Percentiles rank a stretch among this genome's conserved stretches.
Conservation (phyloP, 2,888 invertebrate genomes). For the Amphimallon solstitiale region DNA sequence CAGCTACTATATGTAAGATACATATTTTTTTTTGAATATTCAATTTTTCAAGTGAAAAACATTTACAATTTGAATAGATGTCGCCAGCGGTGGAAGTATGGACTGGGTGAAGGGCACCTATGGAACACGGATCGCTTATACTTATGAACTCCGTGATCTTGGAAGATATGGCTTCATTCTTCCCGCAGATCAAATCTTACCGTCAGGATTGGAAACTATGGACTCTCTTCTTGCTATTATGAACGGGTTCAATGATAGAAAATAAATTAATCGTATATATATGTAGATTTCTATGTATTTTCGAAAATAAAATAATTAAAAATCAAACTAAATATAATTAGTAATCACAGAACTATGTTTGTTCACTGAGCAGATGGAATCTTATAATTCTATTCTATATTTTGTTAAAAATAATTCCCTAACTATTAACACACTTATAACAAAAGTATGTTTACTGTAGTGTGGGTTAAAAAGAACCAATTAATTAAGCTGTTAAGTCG, state of each 20-base stretch:
- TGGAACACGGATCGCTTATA: conserved; percentile 73
- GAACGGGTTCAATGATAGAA: conserved; percentile 58
- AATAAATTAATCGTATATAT: neutral
- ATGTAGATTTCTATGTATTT: too few relatives aligned
- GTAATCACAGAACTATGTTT: too few relatives aligned
- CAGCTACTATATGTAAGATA: conserved; percentile 64
- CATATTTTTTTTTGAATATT: conserved; percentile 7
- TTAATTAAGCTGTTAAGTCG: too few relatives aligned
- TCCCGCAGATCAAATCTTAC: conserved; percentile 72
- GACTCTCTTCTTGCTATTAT: conserved; percentile 67
- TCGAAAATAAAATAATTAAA: too few relatives aligned
- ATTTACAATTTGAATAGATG: conserved; percentile 64
- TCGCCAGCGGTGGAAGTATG: conserved; percentile 73
- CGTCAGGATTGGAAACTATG: conserved; percentile 70
- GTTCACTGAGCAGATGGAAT: too few relatives aligned
- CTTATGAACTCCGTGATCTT: conserved; percentile 76
- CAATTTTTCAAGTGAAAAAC: conserved; percentile 60
- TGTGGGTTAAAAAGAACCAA: too few relatives aligned
- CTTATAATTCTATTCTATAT: too few relatives aligned
- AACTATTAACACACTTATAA: too few relatives aligned
- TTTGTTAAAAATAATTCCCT: too few relatives aligned
- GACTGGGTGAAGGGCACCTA: conserved; percentile 81
- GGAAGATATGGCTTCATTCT: conserved; percentile 76
- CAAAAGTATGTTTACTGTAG: too few relatives aligned
- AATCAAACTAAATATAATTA: too few relatives aligned